Evolutionary conservation across 2,888 invertebrate species (phyloP), one percentile per base, ranked within the genome.

Genomic region (Thereva unica): DNA sequence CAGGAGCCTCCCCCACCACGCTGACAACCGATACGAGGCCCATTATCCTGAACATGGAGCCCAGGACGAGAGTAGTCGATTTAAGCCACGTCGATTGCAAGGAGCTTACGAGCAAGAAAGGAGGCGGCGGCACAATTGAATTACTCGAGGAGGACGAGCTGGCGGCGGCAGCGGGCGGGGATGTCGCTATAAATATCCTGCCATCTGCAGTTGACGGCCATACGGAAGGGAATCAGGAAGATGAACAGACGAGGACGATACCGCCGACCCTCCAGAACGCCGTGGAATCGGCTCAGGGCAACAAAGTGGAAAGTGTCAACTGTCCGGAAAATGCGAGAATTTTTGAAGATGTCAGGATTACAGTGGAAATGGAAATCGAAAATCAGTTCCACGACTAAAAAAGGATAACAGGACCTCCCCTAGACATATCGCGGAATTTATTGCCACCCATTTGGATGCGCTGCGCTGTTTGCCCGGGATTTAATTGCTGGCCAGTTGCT

Each of bases 171-270:
- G 57, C 38, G 57, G 4, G 35, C 37, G 41, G 9, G 35, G 23
- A 56, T 56, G 35, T 34, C 1, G 44, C 56, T 56, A 44, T 44
- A 59, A 59, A 59, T 59, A 59, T 41, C 37, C 5, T 47, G 45
- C 38, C 47, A 34, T 47, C 38, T 59, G 57, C 35, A 47, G 47
- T 45, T 47, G 57, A 45, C 45, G 47, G 37, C 9, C 12, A 10
- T n/a, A 12, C 47, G 47, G 57, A 35, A 38, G 47, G 47, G 12
- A 38, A 12, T 47, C 45, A 59, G 34, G 38, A 59, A 59, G 12
- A 12, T 23, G 23, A 12, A 47, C 47, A 47, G 45, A 59, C 38
- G 45, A 6, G 9, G 57, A 41, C 38, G 47, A 47, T 8, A 23
- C 45, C 6, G 8, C 23, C 23, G 23, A 23, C 23, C 23, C 23